Base-by-base conservation (phyloP, 2,888 invertebrate species). In the Rambutsinella grinnellia region DNA sequence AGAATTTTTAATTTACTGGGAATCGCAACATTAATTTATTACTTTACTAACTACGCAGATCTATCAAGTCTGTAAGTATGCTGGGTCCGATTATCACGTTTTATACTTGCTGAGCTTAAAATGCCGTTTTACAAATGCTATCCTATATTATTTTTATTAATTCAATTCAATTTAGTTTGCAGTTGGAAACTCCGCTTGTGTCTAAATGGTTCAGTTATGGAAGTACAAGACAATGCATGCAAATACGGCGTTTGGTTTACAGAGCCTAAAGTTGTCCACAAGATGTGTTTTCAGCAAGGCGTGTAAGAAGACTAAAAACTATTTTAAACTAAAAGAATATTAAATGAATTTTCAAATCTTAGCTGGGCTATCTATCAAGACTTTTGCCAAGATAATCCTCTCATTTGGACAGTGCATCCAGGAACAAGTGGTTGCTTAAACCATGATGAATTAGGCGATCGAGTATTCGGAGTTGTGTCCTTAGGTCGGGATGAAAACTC, bases 311-410 rank as follows among this genome's bases (percentile, higher is more conserved):
- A 19, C 17, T 17, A 15, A 51, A 51, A 49, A 63, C n/a, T 17
- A 27, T 51, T 46, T 54, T 53, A 26, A 67, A n/a, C n/a, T n/a
- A 23, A 23, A 67, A 46, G 27, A 60, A 8, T 75, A 17, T n/a
- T 46, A 47, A 3, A 17, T 51, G 13, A 58, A 23, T 54, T 61
- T 36, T 24, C 6, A 15, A 15, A n/a, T 47, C 15, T 51, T 54
- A 81, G 81, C 23, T 81, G 81, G 81, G 81, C 79, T 8, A 51
- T 81, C 5, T 81, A 81, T 47, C 47, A 60, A 49, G 77, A 78
- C 10, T 81, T 79, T 68, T 81, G 81, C 51, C 66, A 78, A 44
- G 57, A 54, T 1, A 49, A 56, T 49, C 81, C 81, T 0, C n/a
- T 78, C 1, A 67, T 81, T 13, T 81, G 79, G 79, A 74, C 79